Conservation (phyloP, 53 echinoderm and acorn worm genomes). For the Stichopus horrens region DNA sequence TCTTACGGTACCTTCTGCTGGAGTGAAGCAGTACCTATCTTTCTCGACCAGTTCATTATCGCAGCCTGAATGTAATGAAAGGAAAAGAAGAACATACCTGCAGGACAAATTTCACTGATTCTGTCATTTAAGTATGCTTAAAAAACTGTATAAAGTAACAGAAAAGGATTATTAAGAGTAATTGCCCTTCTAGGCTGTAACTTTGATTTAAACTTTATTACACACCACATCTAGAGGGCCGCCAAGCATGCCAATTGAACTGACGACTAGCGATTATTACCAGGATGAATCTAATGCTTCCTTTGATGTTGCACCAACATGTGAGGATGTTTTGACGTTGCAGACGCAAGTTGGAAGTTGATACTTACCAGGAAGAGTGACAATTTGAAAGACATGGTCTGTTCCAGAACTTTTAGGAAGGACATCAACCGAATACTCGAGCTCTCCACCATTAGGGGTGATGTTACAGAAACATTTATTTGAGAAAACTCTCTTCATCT, state of each 20-base stretch:
- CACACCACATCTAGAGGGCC: too few relatives aligned
- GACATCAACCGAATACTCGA: background rate
- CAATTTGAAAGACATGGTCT: background rate
- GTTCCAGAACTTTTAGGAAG: background rate
- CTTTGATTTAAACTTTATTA: too few relatives aligned
- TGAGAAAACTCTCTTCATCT: background rate
- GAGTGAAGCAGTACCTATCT: background rate
- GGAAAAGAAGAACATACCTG: background rate
- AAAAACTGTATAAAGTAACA: too few relatives aligned
- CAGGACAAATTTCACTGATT: too few relatives aligned
- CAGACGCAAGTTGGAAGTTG: background rate
- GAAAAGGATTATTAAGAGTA: too few relatives aligned
- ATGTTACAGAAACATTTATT: background rate
- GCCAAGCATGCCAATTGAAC: too few relatives aligned
- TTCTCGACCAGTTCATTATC: background rate
- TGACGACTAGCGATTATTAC: too few relatives aligned
- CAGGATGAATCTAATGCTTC: too few relatives aligned
- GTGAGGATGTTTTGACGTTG: too few relatives aligned
- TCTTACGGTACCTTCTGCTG: background rate
- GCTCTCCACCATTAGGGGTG: background rate
- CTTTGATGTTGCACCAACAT: too few relatives aligned
- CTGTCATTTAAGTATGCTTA: too few relatives aligned
- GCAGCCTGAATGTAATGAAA: background rate
- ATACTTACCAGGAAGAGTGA: background rate
- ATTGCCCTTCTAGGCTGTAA: too few relatives aligned